phyloP scores from a whole-genome alignment of 2,797 vertebrate genomes.

The Antrozous pallidus region DNA sequence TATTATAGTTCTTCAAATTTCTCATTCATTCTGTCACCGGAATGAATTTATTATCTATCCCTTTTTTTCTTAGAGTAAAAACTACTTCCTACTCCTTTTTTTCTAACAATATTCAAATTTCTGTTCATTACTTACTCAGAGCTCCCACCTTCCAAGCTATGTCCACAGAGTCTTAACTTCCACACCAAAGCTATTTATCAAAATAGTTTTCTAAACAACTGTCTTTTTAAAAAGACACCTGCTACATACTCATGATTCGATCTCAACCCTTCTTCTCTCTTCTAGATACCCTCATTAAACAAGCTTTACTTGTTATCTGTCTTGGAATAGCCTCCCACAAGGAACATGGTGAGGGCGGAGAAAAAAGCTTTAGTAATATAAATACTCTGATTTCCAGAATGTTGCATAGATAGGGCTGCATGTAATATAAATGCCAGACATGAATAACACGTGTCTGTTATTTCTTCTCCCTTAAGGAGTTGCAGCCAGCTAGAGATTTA shows the following conservation, averaged over 20 bases:
- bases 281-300: background rate
- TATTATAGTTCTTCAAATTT: background rate
- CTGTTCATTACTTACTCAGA: background rate
- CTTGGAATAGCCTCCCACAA: background rate
- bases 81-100: background rate
- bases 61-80: background rate
- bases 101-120: background rate
- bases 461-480: constrained; percentile 41
- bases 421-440: background rate
- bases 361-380: constrained; percentile 38
- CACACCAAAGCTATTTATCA: constrained; percentile 13
- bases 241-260: background rate
- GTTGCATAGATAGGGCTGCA: background rate
- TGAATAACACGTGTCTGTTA: background rate
- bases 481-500: background rate
- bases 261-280: constrained; percentile 6
- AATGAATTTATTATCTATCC: background rate
- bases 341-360: background rate
- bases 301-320: background rate
- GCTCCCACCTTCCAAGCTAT: background rate
- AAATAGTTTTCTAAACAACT: constrained; percentile 46
- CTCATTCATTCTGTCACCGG: background rate
- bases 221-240: background rate
- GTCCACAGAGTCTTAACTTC: background rate
- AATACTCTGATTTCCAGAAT: constrained; percentile 29